Evolutionary conservation across 2,888 invertebrate genomes (phyloP).

Genomic region (Anorthoa munda): DNA sequence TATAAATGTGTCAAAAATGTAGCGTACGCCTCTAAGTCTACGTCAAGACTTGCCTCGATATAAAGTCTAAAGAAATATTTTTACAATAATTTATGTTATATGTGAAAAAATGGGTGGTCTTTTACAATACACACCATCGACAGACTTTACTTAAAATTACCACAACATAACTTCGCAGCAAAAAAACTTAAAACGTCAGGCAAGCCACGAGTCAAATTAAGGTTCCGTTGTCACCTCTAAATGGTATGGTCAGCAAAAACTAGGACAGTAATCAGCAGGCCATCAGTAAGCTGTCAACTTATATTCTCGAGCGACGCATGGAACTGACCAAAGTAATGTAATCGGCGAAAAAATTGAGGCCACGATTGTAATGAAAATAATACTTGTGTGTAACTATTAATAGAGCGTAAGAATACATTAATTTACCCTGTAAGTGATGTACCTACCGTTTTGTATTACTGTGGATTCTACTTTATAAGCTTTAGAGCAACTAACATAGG

Average conservation of each 20-base stretch:
- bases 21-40: too few species aligned
- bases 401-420: conserved; percentile 10
- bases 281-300: conserved; percentile 38
- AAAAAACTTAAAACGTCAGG: background rate
- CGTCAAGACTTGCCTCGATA: too few species aligned
- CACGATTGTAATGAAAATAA: conserved; percentile 10
- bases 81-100: background rate
- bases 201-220: conserved; percentile 21
- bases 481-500: too few species aligned
- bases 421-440: background rate
- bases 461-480: background rate
- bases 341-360: conserved; percentile 17
- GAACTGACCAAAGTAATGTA: conserved; percentile 20
- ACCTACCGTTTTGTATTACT: background rate
- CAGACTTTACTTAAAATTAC: background rate
- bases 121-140: background rate
- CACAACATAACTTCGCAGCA: background rate
- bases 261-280: conserved; percentile 29
- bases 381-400: conserved; percentile 5
- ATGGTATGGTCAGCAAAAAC: conserved; percentile 34
- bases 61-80: too few species aligned
- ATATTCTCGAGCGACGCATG: conserved; percentile 12
- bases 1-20: background rate
- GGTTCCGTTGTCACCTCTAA: conserved; percentile 35
- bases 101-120: background rate